phyloP scores from a whole-genome alignment of 2,888 invertebrate species.

The Stenodema calcarata region DNA sequence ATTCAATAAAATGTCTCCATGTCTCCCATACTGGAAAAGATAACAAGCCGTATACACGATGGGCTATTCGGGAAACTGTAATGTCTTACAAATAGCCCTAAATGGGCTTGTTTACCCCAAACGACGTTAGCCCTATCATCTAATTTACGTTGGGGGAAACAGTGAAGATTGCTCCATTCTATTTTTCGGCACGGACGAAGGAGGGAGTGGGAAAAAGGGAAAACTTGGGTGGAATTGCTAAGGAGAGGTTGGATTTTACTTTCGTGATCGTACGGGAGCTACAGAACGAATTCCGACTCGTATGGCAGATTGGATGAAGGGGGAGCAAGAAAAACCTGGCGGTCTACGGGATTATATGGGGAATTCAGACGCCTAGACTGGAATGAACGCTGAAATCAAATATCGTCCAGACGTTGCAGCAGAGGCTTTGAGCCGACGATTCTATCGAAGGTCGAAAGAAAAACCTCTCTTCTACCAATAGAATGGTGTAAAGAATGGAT shows the following conservation, averaged over 20 bases:
- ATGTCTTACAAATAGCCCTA: slow-evolving; percentile 28
- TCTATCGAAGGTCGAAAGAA: no score
- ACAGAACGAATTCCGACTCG: neutral
- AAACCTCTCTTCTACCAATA: no score
- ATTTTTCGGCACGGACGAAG: neutral
- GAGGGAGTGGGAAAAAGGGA: neutral
- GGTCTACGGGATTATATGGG: neutral
- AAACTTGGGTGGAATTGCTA: neutral
- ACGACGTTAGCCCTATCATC: neutral
- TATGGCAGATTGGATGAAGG: neutral
- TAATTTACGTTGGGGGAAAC: slow-evolving; percentile 1
- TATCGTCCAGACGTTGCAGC: neutral
- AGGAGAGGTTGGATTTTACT: neutral
- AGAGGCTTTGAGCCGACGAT: neutral
- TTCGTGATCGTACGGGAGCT: neutral
- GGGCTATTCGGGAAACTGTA: neutral
- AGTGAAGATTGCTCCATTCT: neutral
- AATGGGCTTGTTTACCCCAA: slow-evolving; percentile 37
- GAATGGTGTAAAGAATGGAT: no score
- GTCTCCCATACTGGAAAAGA: slow-evolving; percentile 22
- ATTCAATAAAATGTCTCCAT: slow-evolving; percentile 11
- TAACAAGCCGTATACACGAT: slow-evolving; percentile 22
- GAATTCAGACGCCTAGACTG: neutral
- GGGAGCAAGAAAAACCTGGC: neutral
- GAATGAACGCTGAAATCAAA: neutral